Base-by-base conservation (phyloP, 2,888 invertebrate species). In the Thecophora atra region DNA sequence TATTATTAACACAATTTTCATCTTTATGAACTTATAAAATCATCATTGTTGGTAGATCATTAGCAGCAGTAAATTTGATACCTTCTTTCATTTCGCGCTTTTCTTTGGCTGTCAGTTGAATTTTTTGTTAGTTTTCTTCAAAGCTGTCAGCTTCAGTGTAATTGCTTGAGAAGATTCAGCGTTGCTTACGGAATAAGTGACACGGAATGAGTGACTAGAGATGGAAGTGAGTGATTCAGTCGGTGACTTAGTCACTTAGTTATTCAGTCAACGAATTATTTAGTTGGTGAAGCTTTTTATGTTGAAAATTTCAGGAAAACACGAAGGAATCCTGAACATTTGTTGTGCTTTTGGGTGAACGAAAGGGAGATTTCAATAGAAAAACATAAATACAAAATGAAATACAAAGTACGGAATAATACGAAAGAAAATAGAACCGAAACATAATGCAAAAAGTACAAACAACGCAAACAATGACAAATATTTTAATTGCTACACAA, bases 301-400 rank as follows among this genome's bases (percentile, higher is more conserved):
- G 62, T 70, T 70, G 52, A 24, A 58, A 70, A 70, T 70, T 63
- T 70, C 30, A 47, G 26, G 67, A 56, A 54, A 64, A 26, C 47
- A 17, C 24, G 26, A 17, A 47, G 47, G 26, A 64, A 64, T 47
- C 64, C 24, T 26, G 21, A 26, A 24, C 42, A 64, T 24, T 21
- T 42, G 11, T 11, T 11, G 60, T 30, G 24, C 26, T 60, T 30
- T 17, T 17, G 24, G 26, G 11, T 42, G 21, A n/a, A 26, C 21
- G 15, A 26, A 17, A 7, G 26, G 60, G 63, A 13, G 13, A 37
- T 64, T 17, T 26, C 1, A 47, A 28, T 24, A 47, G 28, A 0
- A 8, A 19, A n/a, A n/a, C n/a, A n/a, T n/a, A n/a, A n/a, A n/a
- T n/a, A n/a, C n/a, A n/a, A n/a, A n/a, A 2, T 15, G 2, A 64